phyloP scores from a whole-genome alignment of 2,888 invertebrate genomes.

The Leuctra nigra region DNA sequence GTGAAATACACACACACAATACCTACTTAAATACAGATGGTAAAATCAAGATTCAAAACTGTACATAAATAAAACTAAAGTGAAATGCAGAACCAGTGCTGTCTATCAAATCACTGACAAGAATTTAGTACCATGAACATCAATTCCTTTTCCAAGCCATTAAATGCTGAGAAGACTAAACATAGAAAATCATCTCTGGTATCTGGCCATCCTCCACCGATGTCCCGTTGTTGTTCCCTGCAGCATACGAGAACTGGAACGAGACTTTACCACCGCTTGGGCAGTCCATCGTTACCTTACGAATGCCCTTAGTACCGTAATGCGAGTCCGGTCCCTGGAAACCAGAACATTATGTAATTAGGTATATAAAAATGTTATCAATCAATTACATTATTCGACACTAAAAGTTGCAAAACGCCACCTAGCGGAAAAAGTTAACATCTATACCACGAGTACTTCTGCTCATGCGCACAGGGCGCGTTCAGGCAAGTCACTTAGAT shows the following conservation, averaged over 20 bases:
- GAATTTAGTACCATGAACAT: not conserved
- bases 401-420: not conserved
- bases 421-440: no score
- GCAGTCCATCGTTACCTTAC: conserved; percentile 67
- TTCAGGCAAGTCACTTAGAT: no score
- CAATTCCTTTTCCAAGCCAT: not conserved
- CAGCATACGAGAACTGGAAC: conserved; percentile 76
- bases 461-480: no score
- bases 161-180: conserved; percentile 38
- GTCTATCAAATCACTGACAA: not conserved
- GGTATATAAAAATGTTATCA: not conserved
- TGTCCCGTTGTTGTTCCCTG: conserved; percentile 82
- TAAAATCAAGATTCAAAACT: no score
- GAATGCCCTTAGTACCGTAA: conserved; percentile 74
- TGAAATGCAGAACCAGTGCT: not conserved
- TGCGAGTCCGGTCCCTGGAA: conserved; percentile 76
- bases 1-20: no score
- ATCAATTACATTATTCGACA: not conserved
- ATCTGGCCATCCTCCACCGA: conserved; percentile 84
- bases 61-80: no score
- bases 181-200: conserved; percentile 79
- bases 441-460: no score
- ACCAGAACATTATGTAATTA: no score
- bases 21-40: no score
- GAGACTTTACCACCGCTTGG: conserved; percentile 67